Conservation (phyloP, 2,888 invertebrate genomes). For the Drosophila macrospina region DNA sequence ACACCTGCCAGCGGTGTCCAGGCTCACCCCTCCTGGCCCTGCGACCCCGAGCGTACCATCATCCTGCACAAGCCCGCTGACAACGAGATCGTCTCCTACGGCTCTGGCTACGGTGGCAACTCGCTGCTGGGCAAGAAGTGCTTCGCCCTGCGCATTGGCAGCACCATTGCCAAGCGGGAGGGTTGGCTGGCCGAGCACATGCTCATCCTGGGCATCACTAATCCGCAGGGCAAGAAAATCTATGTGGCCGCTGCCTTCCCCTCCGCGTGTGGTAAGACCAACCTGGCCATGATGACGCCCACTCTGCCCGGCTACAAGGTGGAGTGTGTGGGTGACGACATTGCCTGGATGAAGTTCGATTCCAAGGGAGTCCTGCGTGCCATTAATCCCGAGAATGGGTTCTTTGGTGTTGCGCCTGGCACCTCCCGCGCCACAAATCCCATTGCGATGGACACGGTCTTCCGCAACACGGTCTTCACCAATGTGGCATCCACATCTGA, state of each 20-base stretch:
- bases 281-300: constrained; percentile 99
- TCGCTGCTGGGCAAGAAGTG: constrained; percentile 99
- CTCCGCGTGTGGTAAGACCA: constrained; percentile 99
- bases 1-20: constrained; percentile 88
- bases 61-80: constrained; percentile 91
- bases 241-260: constrained; percentile 99
- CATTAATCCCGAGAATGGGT: constrained; percentile 99
- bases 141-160: constrained; percentile 97
- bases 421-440: constrained; percentile 97
- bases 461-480: constrained; percentile 97
- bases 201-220: constrained; percentile 98
- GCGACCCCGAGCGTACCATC: constrained; percentile 97
- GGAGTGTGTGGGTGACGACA: constrained; percentile 98
- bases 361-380: constrained; percentile 94
- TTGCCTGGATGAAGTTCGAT: constrained; percentile 99
- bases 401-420: constrained; percentile 99
- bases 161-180: constrained; percentile 95
- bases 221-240: constrained; percentile 93
- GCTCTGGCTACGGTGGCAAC: constrained; percentile 99
- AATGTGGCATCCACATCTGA: constrained; percentile 98
- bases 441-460: constrained; percentile 97
- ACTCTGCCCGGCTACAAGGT: constrained; percentile 96
- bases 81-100: constrained; percentile 87
- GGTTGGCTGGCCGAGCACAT: constrained; percentile 99
- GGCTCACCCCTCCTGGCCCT: constrained; percentile 94